Conservation (phyloP, 2,888 invertebrate species). For the Eupeodes luniger region DNA sequence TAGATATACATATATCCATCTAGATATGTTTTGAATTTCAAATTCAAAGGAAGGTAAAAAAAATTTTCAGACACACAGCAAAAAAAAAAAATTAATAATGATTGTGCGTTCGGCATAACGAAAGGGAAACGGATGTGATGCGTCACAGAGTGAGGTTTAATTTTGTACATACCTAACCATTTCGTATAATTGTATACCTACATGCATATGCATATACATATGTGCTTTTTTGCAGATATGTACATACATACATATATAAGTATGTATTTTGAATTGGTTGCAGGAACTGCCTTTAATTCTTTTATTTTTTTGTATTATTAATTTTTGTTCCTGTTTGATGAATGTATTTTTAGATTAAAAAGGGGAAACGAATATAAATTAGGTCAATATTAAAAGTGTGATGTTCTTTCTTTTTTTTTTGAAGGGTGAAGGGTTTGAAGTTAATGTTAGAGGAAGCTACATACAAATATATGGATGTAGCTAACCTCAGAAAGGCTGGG, state of each 20-base stretch:
- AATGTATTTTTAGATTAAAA: constrained; percentile 50
- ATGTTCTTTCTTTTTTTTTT: neutral
- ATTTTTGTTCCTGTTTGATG: constrained; percentile 36
- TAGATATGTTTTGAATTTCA: constrained; percentile 18
- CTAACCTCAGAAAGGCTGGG: no score
- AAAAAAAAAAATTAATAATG: constrained; percentile 19
- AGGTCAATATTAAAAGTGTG: constrained; percentile 51
- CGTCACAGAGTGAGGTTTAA: constrained; percentile 48
- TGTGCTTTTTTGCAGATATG: no score
- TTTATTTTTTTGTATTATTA: neutral
- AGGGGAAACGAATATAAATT: constrained; percentile 43
- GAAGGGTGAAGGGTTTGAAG: no score
- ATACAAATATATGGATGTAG: no score
- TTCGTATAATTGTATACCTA: neutral
- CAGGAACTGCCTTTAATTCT: constrained; percentile 30
- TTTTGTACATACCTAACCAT: constrained; percentile 18
- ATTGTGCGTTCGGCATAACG: constrained; percentile 60
- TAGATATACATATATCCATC: neutral
- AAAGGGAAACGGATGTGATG: constrained; percentile 72
- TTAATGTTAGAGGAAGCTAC: no score
- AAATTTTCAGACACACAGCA: neutral
- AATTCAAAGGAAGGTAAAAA: neutral
- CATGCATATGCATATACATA: neutral
- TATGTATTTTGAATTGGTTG: neutral
- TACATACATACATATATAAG: neutral